These are phyloP conservation scores for Carposina sasakii DNA, from an alignment of 1,140 invertebrate genomes.

Conservation along the genomic window DNA sequence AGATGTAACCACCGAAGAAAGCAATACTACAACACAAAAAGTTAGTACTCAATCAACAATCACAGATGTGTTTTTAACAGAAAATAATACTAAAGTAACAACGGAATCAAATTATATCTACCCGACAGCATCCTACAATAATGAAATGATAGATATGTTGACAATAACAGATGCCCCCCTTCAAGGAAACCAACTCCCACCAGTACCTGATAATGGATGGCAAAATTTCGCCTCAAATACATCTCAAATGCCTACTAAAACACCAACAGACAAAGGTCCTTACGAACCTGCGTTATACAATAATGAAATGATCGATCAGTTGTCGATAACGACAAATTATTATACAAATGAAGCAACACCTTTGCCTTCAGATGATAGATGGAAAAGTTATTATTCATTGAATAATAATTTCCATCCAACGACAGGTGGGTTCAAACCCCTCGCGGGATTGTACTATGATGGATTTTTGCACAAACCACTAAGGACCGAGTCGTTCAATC, in stretches of 20 bases:
- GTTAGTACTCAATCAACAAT: background rate
- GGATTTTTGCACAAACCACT: slow-evolving; percentile 50
- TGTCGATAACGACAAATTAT: slow-evolving; percentile 47
- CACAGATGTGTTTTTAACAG: background rate
- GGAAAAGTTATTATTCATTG: slow-evolving; percentile 37
- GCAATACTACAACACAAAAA: background rate
- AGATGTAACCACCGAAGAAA: background rate
- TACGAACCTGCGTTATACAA: slow-evolving; percentile 31
- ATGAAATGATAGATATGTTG: slow-evolving; percentile 27
- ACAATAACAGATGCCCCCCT: slow-evolving; percentile 25
- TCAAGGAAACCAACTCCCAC: slow-evolving; percentile 19
- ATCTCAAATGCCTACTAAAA: background rate
- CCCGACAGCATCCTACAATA: slow-evolving; percentile 33
- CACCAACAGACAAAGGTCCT: slow-evolving; percentile 1
- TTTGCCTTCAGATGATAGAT: slow-evolving; percentile 38
- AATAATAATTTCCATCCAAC: slow-evolving; percentile 24
- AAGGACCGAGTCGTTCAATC: too few relatives aligned
- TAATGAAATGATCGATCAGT: slow-evolving; percentile 35
- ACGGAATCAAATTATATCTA: slow-evolving; percentile 23
- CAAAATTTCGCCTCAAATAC: slow-evolving; percentile 30
- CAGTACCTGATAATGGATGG: slow-evolving; percentile 31
- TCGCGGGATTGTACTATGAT: slow-evolving; percentile 62
- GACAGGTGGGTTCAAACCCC: slow-evolving; percentile 48
- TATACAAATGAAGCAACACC: slow-evolving; percentile 38
- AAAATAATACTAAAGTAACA: slow-evolving; percentile 12